phyloP scores from a whole-genome alignment of 2,888 invertebrate genomes.

The Sceliomorpha sp. region DNA sequence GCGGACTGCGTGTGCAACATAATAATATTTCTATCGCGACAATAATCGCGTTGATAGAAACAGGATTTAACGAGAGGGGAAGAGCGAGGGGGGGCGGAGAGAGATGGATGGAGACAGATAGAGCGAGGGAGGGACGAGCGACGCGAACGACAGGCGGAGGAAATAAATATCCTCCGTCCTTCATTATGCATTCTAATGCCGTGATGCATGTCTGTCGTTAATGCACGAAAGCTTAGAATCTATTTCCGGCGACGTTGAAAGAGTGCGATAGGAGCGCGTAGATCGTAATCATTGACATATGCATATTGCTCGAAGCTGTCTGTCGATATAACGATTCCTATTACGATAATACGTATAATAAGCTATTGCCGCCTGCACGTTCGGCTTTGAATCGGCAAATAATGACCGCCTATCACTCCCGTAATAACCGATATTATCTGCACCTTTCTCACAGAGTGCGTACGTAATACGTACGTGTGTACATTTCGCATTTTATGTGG shows the following conservation, averaged over 20 bases:
- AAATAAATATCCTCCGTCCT: slow-evolving; percentile 13
- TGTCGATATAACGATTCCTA: slow-evolving; percentile 14
- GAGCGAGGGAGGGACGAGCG: too few relatives aligned
- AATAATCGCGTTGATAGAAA: too few relatives aligned
- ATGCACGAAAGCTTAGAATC: slow-evolving; percentile 16
- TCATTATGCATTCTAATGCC: slow-evolving; percentile 17
- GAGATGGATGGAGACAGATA: too few relatives aligned
- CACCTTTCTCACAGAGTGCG: slow-evolving; percentile 14
- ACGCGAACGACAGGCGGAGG: too few relatives aligned
- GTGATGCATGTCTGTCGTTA: slow-evolving; percentile 20
- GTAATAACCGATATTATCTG: slow-evolving; percentile 24
- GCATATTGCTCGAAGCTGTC: slow-evolving; percentile 26
- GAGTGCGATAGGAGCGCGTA: slow-evolving; percentile 11
- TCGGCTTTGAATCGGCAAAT: slow-evolving; percentile 17
- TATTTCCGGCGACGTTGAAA: slow-evolving; percentile 21
- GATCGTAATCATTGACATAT: slow-evolving; percentile 24
- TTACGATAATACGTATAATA: slow-evolving; percentile 22
- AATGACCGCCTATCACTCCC: slow-evolving; percentile 19
- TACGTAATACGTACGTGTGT: background rate
- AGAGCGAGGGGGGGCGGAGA: too few relatives aligned
- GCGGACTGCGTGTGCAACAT: too few relatives aligned
- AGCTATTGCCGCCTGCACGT: slow-evolving; percentile 14
- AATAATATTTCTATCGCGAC: too few relatives aligned
- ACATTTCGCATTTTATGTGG: slow-evolving; percentile 4
- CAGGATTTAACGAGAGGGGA: too few relatives aligned